Base-by-base conservation (phyloP, 53 echinoderm and acorn worm species). In the Astropecten irregularis region DNA sequence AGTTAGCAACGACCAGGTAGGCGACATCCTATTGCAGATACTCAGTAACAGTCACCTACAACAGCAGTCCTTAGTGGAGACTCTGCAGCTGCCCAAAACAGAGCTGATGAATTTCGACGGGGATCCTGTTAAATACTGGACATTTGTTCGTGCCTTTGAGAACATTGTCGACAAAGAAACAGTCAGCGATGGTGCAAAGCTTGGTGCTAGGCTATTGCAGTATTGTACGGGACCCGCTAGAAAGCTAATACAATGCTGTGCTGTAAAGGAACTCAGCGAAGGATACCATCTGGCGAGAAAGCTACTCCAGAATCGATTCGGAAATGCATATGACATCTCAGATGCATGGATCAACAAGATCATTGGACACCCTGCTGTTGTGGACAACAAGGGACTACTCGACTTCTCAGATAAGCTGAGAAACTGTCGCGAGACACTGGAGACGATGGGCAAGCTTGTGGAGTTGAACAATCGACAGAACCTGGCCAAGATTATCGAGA, bases 311-410 rank as follows among this genome's bases (percentile, higher is more conserved):
- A 47, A 59, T 3, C 26, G 82, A 82, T 82, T 82, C 48, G 66
- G 82, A 30, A 65, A 65, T 46, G 38, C 53, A 33, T 54, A 85
- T 44, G 31, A 76, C 11, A 77, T 85, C 52, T 56, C 84, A 4
- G 84, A 89, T 20, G 84, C 89, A 0, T 89, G 89, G 89, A 39
- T 89, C 6, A 40, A 84, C n/a, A 89, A 84, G 69, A 38, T 89
- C 15, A 77, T 69, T 11, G 47, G 55, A 21, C 69, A 70, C 4
- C 67, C 81, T 16, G 53, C 19, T 27, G 60, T 87, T 42, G 13
- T 18, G n/a, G 52, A 33, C 23, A 73, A 73, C 39, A 64, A 72
- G 26, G 71, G 35, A 4, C 39, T 83, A 13, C 37, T 39, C 19
- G 83, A 88, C 1, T 83, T 64, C 58, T 59, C 83, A n/a, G 83